A percentile compares a stretch with the other conserved stretches of the same genome.
These are phyloP conservation scores for Callopanchax toddi DNA, from an alignment of 2,113 vertebrate genomes.

Conservation along the genomic window DNA sequence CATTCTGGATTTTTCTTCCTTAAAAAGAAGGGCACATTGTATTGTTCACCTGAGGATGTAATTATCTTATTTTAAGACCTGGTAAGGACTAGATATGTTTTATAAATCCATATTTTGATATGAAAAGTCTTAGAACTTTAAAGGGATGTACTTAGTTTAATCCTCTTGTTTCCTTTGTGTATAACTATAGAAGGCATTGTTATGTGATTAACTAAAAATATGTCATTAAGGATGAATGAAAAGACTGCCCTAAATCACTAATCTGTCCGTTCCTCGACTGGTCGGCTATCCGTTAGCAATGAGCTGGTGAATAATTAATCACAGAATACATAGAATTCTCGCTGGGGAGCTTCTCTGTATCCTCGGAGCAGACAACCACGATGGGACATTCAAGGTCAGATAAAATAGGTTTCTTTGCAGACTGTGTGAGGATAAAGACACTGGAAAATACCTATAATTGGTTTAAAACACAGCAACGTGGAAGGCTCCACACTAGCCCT, in stretches of 20 bases:
- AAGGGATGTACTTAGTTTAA: too few relatives aligned
- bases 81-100: background rate
- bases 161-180: background rate
- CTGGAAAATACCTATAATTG: constrained; percentile 77
- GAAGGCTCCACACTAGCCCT: constrained; percentile 64
- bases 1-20: too few relatives aligned
- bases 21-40: too few relatives aligned
- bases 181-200: constrained; percentile 21
- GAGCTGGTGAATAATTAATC: constrained; percentile 80
- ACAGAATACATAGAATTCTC: constrained; percentile 77
- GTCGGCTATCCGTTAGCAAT: constrained; percentile 71
- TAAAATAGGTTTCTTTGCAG: constrained; percentile 73
- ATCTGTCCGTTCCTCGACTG: constrained; percentile 56
- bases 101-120: too few relatives aligned
- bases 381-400: constrained; percentile 79
- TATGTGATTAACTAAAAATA: constrained; percentile 54
- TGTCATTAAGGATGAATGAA: constrained; percentile 54
- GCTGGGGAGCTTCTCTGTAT: constrained; percentile 63
- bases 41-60: background rate
- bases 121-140: too few relatives aligned
- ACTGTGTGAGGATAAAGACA: constrained; percentile 70
- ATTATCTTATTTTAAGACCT: background rate
- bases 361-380: constrained; percentile 70
- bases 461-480: constrained; percentile 74
- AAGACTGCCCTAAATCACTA: constrained; percentile 54